phyloP scores from a whole-genome alignment of 1,140 invertebrate species.

The Idris sp. region DNA sequence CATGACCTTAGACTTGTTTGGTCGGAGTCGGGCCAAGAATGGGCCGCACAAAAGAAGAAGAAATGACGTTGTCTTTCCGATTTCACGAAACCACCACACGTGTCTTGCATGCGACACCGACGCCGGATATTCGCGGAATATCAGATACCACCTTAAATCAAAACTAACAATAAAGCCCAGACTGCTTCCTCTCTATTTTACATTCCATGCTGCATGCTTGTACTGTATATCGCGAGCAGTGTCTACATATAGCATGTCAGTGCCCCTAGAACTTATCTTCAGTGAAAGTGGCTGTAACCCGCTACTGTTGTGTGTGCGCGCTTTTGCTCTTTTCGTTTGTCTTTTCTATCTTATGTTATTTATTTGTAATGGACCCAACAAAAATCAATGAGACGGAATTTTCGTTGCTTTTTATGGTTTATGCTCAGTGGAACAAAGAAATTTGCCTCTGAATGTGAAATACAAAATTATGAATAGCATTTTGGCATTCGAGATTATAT shows the following conservation, averaged over 20 bases:
- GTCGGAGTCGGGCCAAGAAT: constrained; percentile 38
- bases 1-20: constrained; percentile 51
- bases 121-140: constrained; percentile 54
- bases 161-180: constrained; percentile 61
- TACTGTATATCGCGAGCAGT: constrained; percentile 33
- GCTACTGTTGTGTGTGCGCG: too few relatives aligned
- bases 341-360: too few relatives aligned
- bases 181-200: constrained; percentile 53
- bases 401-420: too few relatives aligned
- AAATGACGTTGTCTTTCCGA: too few relatives aligned
- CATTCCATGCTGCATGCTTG: constrained; percentile 49
- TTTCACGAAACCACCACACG: constrained; percentile 52
- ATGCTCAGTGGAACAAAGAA: too few relatives aligned
- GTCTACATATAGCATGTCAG: constrained; percentile 34
- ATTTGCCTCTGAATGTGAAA: too few relatives aligned
- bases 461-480: too few relatives aligned
- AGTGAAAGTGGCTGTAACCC: constrained; percentile 35
- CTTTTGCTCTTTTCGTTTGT: constrained; percentile 5
- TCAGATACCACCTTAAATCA: constrained; percentile 61
- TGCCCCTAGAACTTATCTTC: constrained; percentile 33
- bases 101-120: constrained; percentile 51
- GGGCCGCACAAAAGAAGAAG: constrained; percentile 45
- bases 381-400: too few relatives aligned
- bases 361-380: too few relatives aligned
- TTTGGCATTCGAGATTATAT: too few relatives aligned